Evolutionary conservation across 2,888 invertebrate genomes (phyloP), one percentile per base, ranked within the genome.

Genomic region (Diabrotica balteata): DNA sequence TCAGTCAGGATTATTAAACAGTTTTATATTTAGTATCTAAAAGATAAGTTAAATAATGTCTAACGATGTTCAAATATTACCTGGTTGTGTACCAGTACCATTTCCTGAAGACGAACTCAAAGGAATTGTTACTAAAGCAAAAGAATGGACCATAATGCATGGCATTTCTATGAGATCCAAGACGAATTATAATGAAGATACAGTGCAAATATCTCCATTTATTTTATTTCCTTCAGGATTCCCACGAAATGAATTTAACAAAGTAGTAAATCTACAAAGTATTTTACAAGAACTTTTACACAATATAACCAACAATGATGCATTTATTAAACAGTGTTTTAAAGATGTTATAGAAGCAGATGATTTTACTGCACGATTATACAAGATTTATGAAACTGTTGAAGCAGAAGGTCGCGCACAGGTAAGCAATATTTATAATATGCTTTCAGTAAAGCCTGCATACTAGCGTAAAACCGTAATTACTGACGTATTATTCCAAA

Each of bases 101-200:
- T 79, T 95, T 66, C 86, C 90, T 0, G 84, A 88, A 22, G 87
- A 89, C 65, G 84, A 87, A 17, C 85, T 95, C 53, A 78, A 86
- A 22, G 90, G 90, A 72, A 84, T 93, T 47, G 87, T 90, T 1
- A 87, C 89, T 66, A 93, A 92, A 81, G 90, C 93, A 0, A 93
- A 92, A 82, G 94, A 94, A 82, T 94, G 92, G 91, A 93, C 93
- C 1, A 80, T 94, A 50, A 92, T 94, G 91, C 93, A 94, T 82
- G 94, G 94, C 9, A 91, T 90, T 58, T 91, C 90, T 1, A 93
- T 94, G 91, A 86, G 93, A 68, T 90, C 90, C 47, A 91, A 88
- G 81, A 59, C 69, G 10, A 86, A 88, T 74, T 93, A 89, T 78
- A 90, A 88, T 72, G 86, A 87, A 72, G 93, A 94, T 82, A 81